A percentile compares a stretch with the other conserved stretches of the same genome.
Conservation (phyloP, 1,140 invertebrate species). For the Zaprionus nigranus region DNA sequence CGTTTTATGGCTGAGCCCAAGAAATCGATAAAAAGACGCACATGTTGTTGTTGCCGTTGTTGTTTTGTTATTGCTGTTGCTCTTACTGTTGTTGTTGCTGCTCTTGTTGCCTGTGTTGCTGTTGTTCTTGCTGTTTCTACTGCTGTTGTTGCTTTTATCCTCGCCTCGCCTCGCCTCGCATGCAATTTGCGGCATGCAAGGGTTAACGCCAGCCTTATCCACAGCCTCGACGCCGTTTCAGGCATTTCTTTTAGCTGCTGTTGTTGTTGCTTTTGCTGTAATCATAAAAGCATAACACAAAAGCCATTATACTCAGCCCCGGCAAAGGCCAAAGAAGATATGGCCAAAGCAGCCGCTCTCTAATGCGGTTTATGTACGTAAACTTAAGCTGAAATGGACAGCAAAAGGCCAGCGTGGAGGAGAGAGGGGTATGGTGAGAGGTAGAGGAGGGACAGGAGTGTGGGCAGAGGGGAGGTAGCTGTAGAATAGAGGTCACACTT, state of each 20-base stretch:
- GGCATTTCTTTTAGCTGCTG: neutral
- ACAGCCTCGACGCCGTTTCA: neutral
- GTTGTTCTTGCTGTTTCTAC: slow-evolving; percentile 3
- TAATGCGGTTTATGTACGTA: slow-evolving; percentile 32
- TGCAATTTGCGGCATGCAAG: slow-evolving; percentile 63
- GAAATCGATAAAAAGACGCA: slow-evolving; percentile 68
- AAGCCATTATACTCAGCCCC: slow-evolving; percentile 65
- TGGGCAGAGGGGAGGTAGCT: neutral
- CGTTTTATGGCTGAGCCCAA: slow-evolving; percentile 73
- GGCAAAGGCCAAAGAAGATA: slow-evolving; percentile 33
- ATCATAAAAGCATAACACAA: slow-evolving; percentile 80
- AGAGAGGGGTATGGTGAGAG: too few relatives aligned
- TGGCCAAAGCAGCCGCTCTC: slow-evolving; percentile 27
- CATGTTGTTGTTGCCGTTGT: neutral
- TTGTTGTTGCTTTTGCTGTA: slow-evolving; percentile 58
- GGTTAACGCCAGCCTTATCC: slow-evolving; percentile 55
- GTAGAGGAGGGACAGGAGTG: too few relatives aligned
- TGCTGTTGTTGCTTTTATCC: slow-evolving; percentile 16
- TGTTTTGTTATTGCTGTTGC: neutral
- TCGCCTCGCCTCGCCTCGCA: slow-evolving; percentile 20
- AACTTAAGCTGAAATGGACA: slow-evolving; percentile 9
- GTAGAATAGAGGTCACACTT: slow-evolving; percentile 3
- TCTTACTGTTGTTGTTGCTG: slow-evolving; percentile 21
- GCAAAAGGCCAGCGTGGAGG: neutral
- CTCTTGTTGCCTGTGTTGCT: slow-evolving; percentile 24